phyloP scores from a whole-genome alignment of 2,113 vertebrate genomes.

The Mobula birostris region DNA sequence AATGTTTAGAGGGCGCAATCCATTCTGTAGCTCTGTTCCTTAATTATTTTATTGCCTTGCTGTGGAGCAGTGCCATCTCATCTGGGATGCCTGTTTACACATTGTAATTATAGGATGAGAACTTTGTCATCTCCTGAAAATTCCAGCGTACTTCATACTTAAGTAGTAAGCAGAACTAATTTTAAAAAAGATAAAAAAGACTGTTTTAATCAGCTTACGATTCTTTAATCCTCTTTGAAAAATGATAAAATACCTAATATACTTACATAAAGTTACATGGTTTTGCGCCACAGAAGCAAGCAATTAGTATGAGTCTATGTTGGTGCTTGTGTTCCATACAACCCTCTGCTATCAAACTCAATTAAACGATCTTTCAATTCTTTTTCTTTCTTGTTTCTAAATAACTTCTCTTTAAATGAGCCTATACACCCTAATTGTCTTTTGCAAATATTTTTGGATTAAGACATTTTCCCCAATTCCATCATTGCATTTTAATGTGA shows the following conservation, averaged over 20 bases:
- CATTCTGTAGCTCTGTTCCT: neutral
- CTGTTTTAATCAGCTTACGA: neutral
- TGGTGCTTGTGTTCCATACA: neutral
- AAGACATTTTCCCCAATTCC: neutral
- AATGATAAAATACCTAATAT: neutral
- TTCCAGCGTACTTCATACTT: neutral
- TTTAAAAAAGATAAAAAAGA: neutral
- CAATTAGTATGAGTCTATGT: neutral
- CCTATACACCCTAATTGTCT: neutral
- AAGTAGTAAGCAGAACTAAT: neutral
- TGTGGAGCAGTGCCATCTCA: neutral
- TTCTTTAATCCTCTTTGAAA: neutral
- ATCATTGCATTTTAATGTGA: neutral
- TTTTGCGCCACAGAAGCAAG: neutral
- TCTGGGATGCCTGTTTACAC: neutral
- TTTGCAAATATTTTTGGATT: neutral
- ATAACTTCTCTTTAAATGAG: neutral
- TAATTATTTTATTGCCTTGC: neutral
- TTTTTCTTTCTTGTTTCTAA: neutral
- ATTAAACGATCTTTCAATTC: neutral
- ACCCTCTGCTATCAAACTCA: neutral
- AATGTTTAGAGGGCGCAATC: neutral
- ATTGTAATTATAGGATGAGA: neutral
- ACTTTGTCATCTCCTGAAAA: neutral
- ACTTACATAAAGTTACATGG: neutral